Percentiles rank a stretch among this genome's conserved stretches.
Evolutionary conservation across 2,888 invertebrate species (phyloP).

Genomic region (Chymomyza amoena): DNA sequence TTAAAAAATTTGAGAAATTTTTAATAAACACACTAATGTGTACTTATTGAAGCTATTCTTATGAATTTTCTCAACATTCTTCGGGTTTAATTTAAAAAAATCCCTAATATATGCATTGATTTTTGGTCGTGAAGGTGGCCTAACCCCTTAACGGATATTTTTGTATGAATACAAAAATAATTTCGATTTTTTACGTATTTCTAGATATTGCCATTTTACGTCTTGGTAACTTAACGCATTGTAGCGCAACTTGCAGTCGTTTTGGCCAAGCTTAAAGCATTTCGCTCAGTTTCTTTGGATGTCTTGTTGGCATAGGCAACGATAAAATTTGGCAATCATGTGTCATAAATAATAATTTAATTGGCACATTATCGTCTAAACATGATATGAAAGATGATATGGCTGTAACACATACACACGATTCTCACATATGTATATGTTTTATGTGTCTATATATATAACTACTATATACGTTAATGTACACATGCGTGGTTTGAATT

Average conservation of each 20-base stretch:
- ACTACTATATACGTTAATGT: background rate
- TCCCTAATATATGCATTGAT: too few species aligned
- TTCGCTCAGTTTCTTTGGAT: conserved; percentile 2
- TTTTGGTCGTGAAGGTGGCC: too few species aligned
- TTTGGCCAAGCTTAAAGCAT: conserved; percentile 4
- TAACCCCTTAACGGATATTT: too few species aligned
- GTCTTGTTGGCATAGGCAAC: background rate
- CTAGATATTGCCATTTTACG: too few species aligned
- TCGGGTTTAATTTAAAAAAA: too few species aligned
- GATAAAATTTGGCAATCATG: conserved; percentile 14
- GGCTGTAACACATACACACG: background rate
- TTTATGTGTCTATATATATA: background rate
- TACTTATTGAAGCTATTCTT: too few species aligned
- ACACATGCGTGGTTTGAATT: background rate
- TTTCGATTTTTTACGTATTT: too few species aligned
- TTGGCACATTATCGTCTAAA: conserved; percentile 52
- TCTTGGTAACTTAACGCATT: background rate
- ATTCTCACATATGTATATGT: background rate
- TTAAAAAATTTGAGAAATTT: too few species aligned
- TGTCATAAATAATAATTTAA: conserved; percentile 53
- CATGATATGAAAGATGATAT: conserved; percentile 30
- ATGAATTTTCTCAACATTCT: too few species aligned
- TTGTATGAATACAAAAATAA: too few species aligned
- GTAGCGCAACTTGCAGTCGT: background rate
- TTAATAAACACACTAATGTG: too few species aligned